Base-by-base conservation (phyloP, 1,140 invertebrate species). In the Zaprionus taronus region DNA sequence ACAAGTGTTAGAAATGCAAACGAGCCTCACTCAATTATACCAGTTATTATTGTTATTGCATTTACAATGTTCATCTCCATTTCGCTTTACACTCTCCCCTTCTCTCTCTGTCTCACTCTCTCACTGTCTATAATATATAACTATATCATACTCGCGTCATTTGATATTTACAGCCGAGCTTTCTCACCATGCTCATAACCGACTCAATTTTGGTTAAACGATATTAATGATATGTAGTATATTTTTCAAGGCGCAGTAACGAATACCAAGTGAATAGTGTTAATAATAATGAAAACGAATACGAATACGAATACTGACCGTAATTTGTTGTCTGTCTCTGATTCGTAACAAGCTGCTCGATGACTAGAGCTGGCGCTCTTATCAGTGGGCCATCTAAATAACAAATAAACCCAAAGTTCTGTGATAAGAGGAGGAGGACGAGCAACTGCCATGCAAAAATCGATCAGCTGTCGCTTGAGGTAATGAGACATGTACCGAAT, bases 11-110 rank as follows among this genome's bases (percentile, higher is more conserved):
- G 26, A 73, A 75, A 74, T 55, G 55, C 64, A 73, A 72, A 62
- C 72, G 49, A 60, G 72, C 51, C 53, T 57, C 63, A 72, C 49
- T 73, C 68, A 83, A 78, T 87, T 79, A 87, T 89, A 83, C 71
- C 64, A 80, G 80, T 86, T 87, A 71, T 77, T 70, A 80, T 85
- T 84, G 38, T 83, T 77, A 83, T 87, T 83, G 84, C 83, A 83
- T 77, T 86, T 83, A 44, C 56, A 72, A 72, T 51, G 47, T 11
- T 17, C n/a, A 63, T 15, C 12, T 36, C 9, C 17, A 41, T 41
- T 41, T 41, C 38, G 15, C 38, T n/a, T 41, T n/a, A n/a, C 38
- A 7, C 38, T 41, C 15, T 15, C 26, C 47, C 9, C 28, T 57
- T 60, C 79, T 69, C 53, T 15, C 38, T 24, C 24, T 20, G n/a